Evolutionary conservation across 2,113 vertebrate species (phyloP), one percentile per base, ranked within the genome.

Genomic region (Epinephelus moara): DNA sequence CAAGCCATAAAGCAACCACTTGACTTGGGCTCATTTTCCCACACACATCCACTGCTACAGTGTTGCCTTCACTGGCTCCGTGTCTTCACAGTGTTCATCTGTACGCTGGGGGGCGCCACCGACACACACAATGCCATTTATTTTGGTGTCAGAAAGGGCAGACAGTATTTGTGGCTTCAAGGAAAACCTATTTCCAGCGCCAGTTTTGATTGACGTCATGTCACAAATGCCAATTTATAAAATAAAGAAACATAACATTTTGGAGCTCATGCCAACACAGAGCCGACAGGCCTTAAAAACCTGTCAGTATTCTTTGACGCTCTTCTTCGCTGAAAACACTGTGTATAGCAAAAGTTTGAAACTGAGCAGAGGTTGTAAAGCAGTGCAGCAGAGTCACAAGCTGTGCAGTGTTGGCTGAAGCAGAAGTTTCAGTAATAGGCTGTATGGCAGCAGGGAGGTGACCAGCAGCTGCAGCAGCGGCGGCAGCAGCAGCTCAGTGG

Each of bases 391-490:
- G 27, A 70, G 57, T 37, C 27, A 11, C 18, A 15, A 10, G 33
- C 72, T 37, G 56, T 62, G 56, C 18, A 55, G 49, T 18, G 75
- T 18, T 27, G 68, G 18, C n/a, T 47, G 60, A 14, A 15, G 49
- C 25, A 5, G 27, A 4, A 27, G 61, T 42, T 7, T 0, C 0
- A 9, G n/a, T 10, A 14, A 49, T 4, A 17, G 14, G 3, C 49
- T 18, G 49, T 5, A 14, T 50, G 49, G 63, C 25, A 77, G 75
- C 78, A 60, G 92, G 86, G 89, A 92, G 89, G 90, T 57, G 86
- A 92, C 84, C 79, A 37, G 80, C 63, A 30, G 75, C 63, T 40
- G 80, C 63, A 47, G 80, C 63, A 27, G 63, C 63, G 15, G 82
- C 70, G 5, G 69, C 40, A 45, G 78, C 69, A 60, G 78, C 72